Evolutionary conservation across 2,797 vertebrate species (phyloP).

Genomic region (Psittacula echo): DNA sequence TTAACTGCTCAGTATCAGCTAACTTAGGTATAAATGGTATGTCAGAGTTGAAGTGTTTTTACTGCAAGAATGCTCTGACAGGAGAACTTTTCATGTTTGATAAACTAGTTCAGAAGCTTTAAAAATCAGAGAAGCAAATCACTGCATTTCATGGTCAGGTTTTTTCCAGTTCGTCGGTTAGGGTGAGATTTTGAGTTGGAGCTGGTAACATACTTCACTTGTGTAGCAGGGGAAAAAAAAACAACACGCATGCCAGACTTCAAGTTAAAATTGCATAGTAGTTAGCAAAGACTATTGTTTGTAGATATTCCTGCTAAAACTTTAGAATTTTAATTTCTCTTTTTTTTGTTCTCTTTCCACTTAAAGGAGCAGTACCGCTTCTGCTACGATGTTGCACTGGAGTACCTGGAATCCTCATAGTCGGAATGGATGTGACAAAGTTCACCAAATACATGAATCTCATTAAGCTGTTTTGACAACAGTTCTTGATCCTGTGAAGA

Average conservation of each 20-base stretch:
- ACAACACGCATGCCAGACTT: not conserved
- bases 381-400: conserved; percentile 94
- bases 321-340: not conserved
- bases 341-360: not conserved
- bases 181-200: not conserved
- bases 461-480: conserved; percentile 63
- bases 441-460: conserved; percentile 65
- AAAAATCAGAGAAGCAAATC: not conserved
- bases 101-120: not conserved
- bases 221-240: not conserved
- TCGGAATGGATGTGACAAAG: conserved; percentile 35
- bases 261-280: not conserved
- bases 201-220: not conserved
- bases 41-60: not conserved
- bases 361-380: conserved; percentile 96
- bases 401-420: conserved; percentile 96
- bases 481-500: conserved; percentile 74
- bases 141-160: not conserved
- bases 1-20: not conserved
- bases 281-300: not conserved
- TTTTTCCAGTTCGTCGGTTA: not conserved
- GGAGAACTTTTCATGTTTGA: not conserved
- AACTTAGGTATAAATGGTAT: not conserved
- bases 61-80: not conserved
- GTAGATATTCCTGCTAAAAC: not conserved